phyloP scores from a whole-genome alignment of 2,888 invertebrate genomes.

The Synergus laeviventris region DNA sequence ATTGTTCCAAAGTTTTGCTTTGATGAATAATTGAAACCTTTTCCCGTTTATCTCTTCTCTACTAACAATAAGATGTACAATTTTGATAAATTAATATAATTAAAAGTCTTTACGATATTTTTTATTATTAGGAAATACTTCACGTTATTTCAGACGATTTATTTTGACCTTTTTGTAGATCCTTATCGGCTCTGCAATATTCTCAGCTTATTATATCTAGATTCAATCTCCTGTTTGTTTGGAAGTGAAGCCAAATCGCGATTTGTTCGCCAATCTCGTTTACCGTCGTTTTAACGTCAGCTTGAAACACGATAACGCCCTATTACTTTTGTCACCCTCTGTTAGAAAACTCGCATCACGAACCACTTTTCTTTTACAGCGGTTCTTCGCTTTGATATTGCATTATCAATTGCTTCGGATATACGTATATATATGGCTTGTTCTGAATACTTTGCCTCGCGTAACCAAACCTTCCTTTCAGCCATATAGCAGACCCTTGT shows the following conservation, averaged over 20 bases:
- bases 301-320: background rate
- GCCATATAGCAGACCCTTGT: background rate
- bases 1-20: background rate
- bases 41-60: background rate
- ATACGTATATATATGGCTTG: background rate
- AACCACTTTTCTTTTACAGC: background rate
- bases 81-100: background rate
- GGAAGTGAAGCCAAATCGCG: constrained; percentile 13
- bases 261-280: constrained; percentile 4
- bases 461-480: background rate
- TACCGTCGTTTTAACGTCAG: background rate
- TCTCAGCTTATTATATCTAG: background rate
- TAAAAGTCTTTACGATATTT: background rate
- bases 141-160: background rate
- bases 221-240: background rate
- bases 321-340: background rate
- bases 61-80: background rate
- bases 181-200: background rate
- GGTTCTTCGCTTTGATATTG: background rate
- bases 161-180: no score
- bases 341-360: constrained; percentile 3
- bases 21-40: background rate
- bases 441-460: background rate
- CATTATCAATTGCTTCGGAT: background rate
- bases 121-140: background rate